Percentiles rank a stretch among this genome's conserved stretches.
phyloP scores from a whole-genome alignment of 2,888 invertebrate species.

The Andrena fulva region DNA sequence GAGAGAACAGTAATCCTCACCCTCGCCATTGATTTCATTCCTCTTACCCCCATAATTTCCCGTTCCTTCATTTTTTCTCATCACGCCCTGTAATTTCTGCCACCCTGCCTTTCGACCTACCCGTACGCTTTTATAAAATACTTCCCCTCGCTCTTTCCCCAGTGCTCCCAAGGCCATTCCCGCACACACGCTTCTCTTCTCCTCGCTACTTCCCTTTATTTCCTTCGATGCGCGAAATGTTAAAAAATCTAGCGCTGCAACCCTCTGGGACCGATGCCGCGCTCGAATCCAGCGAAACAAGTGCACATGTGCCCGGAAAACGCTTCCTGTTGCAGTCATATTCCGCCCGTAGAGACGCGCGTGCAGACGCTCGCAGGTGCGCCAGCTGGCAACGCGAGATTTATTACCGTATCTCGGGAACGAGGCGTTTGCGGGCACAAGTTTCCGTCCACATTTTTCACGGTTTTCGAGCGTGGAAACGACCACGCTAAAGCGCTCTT shows the following conservation, averaged over 20 bases:
- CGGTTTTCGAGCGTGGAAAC: background rate
- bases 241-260: background rate
- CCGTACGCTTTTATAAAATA: background rate
- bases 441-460: background rate
- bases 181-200: background rate
- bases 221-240: background rate
- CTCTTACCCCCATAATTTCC: conserved; percentile 2
- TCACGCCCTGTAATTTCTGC: background rate
- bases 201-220: background rate
- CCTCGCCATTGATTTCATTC: background rate
- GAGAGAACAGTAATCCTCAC: conserved; percentile 3
- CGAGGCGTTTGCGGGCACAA: background rate
- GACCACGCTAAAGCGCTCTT: background rate
- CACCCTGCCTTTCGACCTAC: background rate
- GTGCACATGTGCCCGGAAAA: background rate
- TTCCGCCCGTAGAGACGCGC: background rate
- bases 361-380: background rate
- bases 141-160: background rate
- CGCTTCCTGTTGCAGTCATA: background rate
- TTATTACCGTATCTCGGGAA: background rate
- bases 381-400: background rate
- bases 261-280: background rate
- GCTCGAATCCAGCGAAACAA: background rate
- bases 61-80: background rate
- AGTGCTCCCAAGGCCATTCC: background rate